Percentiles rank a stretch among this genome's conserved stretches.
Conservation (phyloP, 2,888 invertebrate genomes). For the Trissolcus japonicus region DNA sequence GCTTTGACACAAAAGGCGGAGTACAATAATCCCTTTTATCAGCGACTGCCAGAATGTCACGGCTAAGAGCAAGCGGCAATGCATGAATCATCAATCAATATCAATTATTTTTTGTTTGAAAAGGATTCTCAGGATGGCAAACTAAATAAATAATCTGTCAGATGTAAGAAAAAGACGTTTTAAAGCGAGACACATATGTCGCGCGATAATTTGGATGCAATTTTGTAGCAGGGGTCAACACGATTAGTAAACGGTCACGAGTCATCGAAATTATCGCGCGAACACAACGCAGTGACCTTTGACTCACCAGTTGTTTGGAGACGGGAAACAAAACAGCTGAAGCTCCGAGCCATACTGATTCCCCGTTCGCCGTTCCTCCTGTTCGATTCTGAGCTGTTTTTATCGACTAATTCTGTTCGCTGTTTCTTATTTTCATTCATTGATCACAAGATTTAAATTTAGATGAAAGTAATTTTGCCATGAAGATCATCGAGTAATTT, state of each 20-base stretch:
- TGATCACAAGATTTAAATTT: too few relatives aligned
- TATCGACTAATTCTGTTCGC: slow-evolving; percentile 35
- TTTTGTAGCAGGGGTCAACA: slow-evolving; percentile 1
- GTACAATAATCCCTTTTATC: neutral
- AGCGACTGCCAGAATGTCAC: neutral
- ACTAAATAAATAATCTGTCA: slow-evolving; percentile 52
- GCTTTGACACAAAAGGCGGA: neutral
- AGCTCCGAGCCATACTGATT: slow-evolving; percentile 66
- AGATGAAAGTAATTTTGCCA: too few relatives aligned
- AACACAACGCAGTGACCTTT: slow-evolving; percentile 59
- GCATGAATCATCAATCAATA: slow-evolving; percentile 46
- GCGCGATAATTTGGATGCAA: slow-evolving; percentile 16
- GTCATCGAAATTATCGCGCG: slow-evolving; percentile 47
- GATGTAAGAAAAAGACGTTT: slow-evolving; percentile 21
- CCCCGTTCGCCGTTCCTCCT: slow-evolving; percentile 61
- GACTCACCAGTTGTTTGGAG: slow-evolving; percentile 70
- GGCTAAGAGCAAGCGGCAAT: neutral
- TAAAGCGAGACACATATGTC: slow-evolving; percentile 3
- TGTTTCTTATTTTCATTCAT: slow-evolving; percentile 7
- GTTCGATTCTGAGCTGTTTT: slow-evolving; percentile 30
- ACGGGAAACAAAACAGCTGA: slow-evolving; percentile 71
- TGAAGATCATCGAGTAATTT: too few relatives aligned
- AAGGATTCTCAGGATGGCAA: slow-evolving; percentile 19
- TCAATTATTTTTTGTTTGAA: slow-evolving; percentile 23
- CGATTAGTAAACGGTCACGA: slow-evolving; percentile 11